Evolutionary conservation across 2,113 vertebrate species (phyloP).

Genomic region (Tor tambroides): DNA sequence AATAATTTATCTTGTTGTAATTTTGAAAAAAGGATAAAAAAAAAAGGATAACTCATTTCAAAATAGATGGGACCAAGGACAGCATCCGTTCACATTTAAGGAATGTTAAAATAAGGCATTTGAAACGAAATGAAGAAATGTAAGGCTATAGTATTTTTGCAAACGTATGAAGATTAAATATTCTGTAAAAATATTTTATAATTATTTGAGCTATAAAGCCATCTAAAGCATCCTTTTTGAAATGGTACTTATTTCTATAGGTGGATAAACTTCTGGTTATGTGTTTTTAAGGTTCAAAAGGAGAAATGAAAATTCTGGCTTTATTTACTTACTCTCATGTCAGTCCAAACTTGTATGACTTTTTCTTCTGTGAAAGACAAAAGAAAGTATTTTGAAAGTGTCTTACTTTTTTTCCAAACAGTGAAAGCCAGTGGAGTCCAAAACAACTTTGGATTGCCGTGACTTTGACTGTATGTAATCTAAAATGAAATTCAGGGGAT

Average conservation of each 20-base stretch:
- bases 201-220: background rate
- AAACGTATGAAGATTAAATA: background rate
- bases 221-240: background rate
- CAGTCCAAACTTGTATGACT: background rate
- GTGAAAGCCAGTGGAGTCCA: background rate
- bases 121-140: background rate
- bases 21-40: background rate
- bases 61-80: background rate
- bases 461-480: no score
- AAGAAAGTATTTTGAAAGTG: no score
- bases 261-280: background rate
- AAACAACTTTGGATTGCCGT: background rate
- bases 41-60: background rate
- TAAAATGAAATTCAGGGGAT: background rate
- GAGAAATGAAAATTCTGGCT: background rate
- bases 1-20: constrained; percentile 5
- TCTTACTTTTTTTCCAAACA: background rate
- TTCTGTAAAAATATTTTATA: background rate
- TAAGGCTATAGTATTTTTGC: background rate
- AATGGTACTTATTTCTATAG: background rate
- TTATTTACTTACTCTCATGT: background rate
- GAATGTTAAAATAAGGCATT: background rate
- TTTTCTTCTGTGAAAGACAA: background rate
- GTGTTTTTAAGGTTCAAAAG: background rate
- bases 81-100: background rate